These are phyloP conservation scores for Drosophila hawaiiensis DNA, from an alignment of 2,888 invertebrate genomes.

Conservation along the genomic window DNA sequence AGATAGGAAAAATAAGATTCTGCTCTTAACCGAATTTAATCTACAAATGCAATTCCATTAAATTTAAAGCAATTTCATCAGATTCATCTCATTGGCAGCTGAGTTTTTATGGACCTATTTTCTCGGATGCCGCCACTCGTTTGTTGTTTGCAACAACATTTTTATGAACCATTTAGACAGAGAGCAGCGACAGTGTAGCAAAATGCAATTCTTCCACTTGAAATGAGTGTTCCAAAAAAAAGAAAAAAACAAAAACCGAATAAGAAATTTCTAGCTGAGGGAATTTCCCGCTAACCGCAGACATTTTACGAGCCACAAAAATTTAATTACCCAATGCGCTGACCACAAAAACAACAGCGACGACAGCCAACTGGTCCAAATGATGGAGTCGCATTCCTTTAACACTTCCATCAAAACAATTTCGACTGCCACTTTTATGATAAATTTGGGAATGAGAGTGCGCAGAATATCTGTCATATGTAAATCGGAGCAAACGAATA, in stretches of 20 bases:
- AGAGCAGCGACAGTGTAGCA: not conserved
- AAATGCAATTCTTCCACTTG: conserved; percentile 27
- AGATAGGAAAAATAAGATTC: not conserved
- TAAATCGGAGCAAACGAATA: conserved; percentile 18
- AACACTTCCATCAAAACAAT: conserved; percentile 22
- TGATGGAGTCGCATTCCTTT: conserved; percentile 23
- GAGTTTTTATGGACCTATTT: conserved; percentile 39
- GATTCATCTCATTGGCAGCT: conserved; percentile 2
- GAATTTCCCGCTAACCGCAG: conserved; percentile 49
- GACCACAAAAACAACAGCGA: conserved; percentile 23
- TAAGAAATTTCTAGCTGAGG: conserved; percentile 20
- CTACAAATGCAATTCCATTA: conserved; percentile 49
- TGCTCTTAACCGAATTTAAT: conserved; percentile 36
- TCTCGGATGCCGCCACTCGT: not conserved
- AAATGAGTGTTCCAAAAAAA: conserved; percentile 9
- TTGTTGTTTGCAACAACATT: conserved; percentile 15
- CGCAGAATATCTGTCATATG: conserved; percentile 1
- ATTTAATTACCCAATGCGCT: conserved; percentile 50
- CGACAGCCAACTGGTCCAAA: conserved; percentile 4
- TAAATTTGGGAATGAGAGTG: not conserved
- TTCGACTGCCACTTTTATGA: not conserved
- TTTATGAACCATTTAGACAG: conserved; percentile 32
- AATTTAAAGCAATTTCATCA: conserved; percentile 34
- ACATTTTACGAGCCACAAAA: conserved; percentile 58
- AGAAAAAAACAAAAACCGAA: not conserved